Base-by-base conservation (phyloP, 1,140 invertebrate species). In the Drosophila equinoxialis region DNA sequence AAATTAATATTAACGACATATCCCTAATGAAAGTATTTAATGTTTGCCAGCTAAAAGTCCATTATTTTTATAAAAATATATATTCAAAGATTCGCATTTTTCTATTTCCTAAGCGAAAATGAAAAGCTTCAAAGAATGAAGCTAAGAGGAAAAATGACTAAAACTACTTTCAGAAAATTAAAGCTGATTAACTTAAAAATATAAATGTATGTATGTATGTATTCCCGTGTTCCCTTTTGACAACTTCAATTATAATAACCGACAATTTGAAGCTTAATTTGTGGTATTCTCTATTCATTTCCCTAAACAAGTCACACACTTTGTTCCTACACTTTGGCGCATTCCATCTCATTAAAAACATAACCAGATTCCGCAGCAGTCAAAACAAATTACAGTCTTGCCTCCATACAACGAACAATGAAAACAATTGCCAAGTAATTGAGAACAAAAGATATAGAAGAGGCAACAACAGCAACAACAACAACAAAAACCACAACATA, bases 391-490 rank as follows among this genome's bases (percentile, higher is more conserved):
- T 74, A 59, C 35, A 39, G 1, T 64, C 51, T 23, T 59, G 48
- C 35, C 62, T 75, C 48, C 23, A 48, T 66, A 7, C n/a, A 57
- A 71, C 42, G 65, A 71, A 51, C 59, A 68, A 42, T 33, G 45
- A 39, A 30, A 48, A 62, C 70, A 79, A 86, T 87, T 74, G 66
- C n/a, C 57, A 11, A 54, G 51, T 26, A 76, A 68, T 72, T 76
- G 41, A 74, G 26, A 75, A 61, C 69, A 39, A 67, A 83, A 74
- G 51, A 80, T 51, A 73, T 62, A 41, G 65, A 37, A 68, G 68
- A 42, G 67, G 76, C 61, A 71, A 65, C 45, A 55, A 65, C 42
- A 45, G 20, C 45, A 55, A 61, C 42, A 45, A 20, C 42, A 45
- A 20, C 45, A 64, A 61, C 71, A 79, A 67, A 67, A 59, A 62